phyloP scores from a whole-genome alignment of 2,888 invertebrate species.

The Podabrus alpinus region DNA sequence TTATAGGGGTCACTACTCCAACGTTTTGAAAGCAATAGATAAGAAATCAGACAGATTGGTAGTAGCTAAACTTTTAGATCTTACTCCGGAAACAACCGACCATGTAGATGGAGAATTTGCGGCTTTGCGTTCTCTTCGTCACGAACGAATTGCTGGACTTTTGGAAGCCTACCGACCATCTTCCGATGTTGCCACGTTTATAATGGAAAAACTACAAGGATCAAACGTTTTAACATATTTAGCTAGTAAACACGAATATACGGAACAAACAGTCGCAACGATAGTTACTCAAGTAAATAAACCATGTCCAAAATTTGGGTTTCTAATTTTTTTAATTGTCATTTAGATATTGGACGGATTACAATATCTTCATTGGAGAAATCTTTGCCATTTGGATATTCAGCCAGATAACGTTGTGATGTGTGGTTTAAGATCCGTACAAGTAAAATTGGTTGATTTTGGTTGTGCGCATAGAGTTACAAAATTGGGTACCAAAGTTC shows the following conservation, averaged over 20 bases:
- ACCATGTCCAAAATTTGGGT: neutral
- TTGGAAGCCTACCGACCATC: slow-evolving; percentile 73
- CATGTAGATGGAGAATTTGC: slow-evolving; percentile 82
- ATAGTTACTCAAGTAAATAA: slow-evolving; percentile 76
- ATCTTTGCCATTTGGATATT: slow-evolving; percentile 84
- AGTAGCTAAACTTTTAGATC: slow-evolving; percentile 82
- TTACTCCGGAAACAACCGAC: slow-evolving; percentile 66
- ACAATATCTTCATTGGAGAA: slow-evolving; percentile 94
- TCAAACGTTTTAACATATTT: slow-evolving; percentile 90
- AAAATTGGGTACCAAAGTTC: slow-evolving; percentile 75
- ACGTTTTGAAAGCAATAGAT: slow-evolving; percentile 82
- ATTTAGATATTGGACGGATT: slow-evolving; percentile 77
- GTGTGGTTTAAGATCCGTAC: slow-evolving; percentile 80
- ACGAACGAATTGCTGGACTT: slow-evolving; percentile 83
- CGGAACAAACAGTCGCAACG: slow-evolving; percentile 88
- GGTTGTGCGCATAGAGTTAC: slow-evolving; percentile 84
- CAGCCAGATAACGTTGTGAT: slow-evolving; percentile 96
- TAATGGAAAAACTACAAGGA: slow-evolving; percentile 86
- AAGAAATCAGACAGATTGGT: slow-evolving; percentile 75
- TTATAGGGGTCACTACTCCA: slow-evolving; percentile 80
- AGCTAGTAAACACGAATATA: slow-evolving; percentile 86
- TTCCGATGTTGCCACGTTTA: slow-evolving; percentile 70
- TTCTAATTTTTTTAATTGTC: neutral
- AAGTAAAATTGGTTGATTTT: slow-evolving; percentile 91
- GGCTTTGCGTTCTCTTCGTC: slow-evolving; percentile 77